Conservation (phyloP, 2,888 invertebrate species). For the Bruchidius siliquastri region DNA sequence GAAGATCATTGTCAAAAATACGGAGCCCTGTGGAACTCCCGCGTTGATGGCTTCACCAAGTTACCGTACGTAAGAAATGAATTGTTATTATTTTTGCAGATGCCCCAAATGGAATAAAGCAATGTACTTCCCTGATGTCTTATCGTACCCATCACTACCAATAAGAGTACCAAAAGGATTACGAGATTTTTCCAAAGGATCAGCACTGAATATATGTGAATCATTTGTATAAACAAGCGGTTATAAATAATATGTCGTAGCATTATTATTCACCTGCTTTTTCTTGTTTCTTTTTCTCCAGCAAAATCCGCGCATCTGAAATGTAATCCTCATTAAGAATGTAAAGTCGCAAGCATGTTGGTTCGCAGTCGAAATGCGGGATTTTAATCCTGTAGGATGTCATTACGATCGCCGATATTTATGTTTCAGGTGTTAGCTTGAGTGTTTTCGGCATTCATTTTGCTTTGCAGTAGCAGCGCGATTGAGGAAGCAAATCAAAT, state of each 20-base stretch:
- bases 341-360: background rate
- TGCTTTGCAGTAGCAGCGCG: background rate
- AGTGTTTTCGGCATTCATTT: background rate
- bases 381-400: background rate
- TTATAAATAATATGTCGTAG: background rate
- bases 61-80: background rate
- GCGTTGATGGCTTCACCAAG: too few relatives aligned
- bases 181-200: slow-evolving; percentile 4
- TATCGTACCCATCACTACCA: background rate
- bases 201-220: slow-evolving; percentile 13
- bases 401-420: background rate
- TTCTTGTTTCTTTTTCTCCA: background rate
- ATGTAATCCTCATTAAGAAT: background rate
- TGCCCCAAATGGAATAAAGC: background rate
- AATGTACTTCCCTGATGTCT: background rate
- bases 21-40: too few relatives aligned
- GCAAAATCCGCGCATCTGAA: background rate
- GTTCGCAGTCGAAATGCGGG: background rate
- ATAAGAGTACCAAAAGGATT: background rate
- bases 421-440: background rate
- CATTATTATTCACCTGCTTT: background rate
- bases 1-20: too few relatives aligned
- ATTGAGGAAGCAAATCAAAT: background rate
- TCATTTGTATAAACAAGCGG: slow-evolving; percentile 12
- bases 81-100: background rate